Percentiles rank a stretch among this genome's conserved stretches.
Conservation (phyloP, 2,113 vertebrate species). For the Shinisaurus crocodilurus region DNA sequence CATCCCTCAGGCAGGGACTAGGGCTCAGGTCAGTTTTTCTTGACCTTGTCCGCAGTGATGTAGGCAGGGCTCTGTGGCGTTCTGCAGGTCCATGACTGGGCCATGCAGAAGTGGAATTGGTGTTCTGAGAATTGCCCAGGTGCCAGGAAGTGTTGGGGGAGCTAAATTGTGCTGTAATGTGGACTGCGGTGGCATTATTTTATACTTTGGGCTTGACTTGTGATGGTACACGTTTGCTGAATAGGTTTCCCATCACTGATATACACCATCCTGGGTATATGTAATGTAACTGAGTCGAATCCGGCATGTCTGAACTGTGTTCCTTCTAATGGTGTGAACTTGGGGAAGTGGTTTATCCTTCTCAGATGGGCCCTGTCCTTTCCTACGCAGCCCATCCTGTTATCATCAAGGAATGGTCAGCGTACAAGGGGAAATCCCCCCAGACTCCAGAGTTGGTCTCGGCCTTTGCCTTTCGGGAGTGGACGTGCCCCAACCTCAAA, state of each 20-base stretch:
- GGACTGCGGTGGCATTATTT: not conserved
- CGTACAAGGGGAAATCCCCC: conserved; percentile 91
- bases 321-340: not conserved
- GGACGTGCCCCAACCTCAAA: conserved; percentile 92
- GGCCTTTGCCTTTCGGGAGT: conserved; percentile 90
- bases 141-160: not conserved
- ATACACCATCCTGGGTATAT: not conserved
- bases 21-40: not conserved
- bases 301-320: not conserved
- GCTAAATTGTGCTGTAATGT: not conserved
- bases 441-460: conserved; percentile 92
- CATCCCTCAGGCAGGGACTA: not conserved
- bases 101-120: not conserved
- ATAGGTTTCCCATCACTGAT: not conserved
- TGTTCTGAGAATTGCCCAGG: not conserved
- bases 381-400: conserved; percentile 85
- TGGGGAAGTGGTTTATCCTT: no score
- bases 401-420: conserved; percentile 93
- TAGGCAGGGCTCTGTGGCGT: not conserved
- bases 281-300: not conserved
- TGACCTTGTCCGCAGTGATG: not conserved
- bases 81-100: not conserved
- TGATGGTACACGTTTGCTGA: not conserved
- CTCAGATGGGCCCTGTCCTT: not conserved
- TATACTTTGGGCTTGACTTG: not conserved